Base-by-base conservation (phyloP, 2,888 invertebrate genomes). In the Cosmopolites sordidus region DNA sequence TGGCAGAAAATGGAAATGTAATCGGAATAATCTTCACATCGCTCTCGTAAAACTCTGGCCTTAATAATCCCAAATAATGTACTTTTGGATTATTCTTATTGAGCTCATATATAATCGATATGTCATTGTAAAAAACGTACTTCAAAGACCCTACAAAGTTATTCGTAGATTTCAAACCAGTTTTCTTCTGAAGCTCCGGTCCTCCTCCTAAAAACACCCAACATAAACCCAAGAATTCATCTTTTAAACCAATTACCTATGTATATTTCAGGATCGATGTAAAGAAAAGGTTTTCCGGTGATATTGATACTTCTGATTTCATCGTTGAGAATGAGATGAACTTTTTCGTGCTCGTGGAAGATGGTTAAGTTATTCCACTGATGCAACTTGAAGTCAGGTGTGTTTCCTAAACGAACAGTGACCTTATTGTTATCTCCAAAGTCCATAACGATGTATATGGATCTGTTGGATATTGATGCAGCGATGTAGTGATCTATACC, bases 211-310 rank as follows among this genome's bases (percentile, higher is more conserved):
- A 18, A 52, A 45, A n/a, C 3, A 16, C 14, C 9, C 8, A 40
- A 37, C 4, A 14, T 37, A 14, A 12, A 8, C 22, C 8, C 22
- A 22, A 22, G 4, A 12, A 14, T 37, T 12, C 14, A 37, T 4
- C 18, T n/a, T 1, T 16, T 15, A n/a, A 17, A 2, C 8, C 14
- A 43, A 46, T 43, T 45, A 2, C 92, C 93, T 60, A 95, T 89
- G 71, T 93, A 94, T 62, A 95, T 91, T 74, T 93, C 92, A 29
- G 95, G 94, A 77, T 95, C 94, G 60, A 95, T 91, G 63, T 92
- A 89, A 57, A 95, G 79, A 69, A 87, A 82, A 55, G 79, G 81
- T 69, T 82, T 81, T 9, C 87, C 87, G 1, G 86, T 84, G 41
- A 91, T 78, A 67, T 88, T 85, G 47, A 89, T 79, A 0, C 80